A percentile compares a stretch with the other conserved stretches of the same genome.
These are phyloP conservation scores for Stegophylla sp. DNA, from an alignment of 2,888 invertebrate genomes.

Conservation along the genomic window DNA sequence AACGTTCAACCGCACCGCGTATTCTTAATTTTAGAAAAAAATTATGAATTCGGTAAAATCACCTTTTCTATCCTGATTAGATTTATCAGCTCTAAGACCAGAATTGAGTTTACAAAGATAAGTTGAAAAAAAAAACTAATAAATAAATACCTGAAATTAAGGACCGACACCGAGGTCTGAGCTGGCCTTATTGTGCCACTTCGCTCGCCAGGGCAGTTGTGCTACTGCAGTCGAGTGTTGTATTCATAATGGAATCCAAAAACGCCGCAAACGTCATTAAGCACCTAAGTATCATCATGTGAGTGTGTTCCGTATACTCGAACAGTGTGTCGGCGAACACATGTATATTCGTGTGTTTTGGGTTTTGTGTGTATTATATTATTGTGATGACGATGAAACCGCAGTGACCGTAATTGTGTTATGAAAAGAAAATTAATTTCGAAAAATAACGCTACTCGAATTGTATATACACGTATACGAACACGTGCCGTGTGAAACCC, in stretches of 20 bases:
- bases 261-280: background rate
- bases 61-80: too few species aligned
- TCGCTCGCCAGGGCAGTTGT: background rate
- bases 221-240: too few species aligned
- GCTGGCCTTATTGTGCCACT: background rate
- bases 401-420: background rate
- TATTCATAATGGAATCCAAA: too few species aligned
- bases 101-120: too few species aligned
- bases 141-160: too few species aligned
- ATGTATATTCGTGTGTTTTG: background rate
- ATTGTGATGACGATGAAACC: background rate
- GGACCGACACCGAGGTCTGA: background rate
- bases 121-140: too few species aligned
- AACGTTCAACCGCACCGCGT: too few species aligned
- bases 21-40: too few species aligned
- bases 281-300: background rate
- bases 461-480: background rate
- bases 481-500: background rate
- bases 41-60: too few species aligned
- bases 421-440: background rate
- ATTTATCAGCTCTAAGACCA: too few species aligned
- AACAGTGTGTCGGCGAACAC: background rate
- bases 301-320: background rate
- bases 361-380: background rate
- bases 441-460: background rate